Percentiles rank a stretch among this genome's conserved stretches.
These are phyloP conservation scores for Amiota communis DNA, from an alignment of 2,888 invertebrate genomes.

Conservation along the genomic window DNA sequence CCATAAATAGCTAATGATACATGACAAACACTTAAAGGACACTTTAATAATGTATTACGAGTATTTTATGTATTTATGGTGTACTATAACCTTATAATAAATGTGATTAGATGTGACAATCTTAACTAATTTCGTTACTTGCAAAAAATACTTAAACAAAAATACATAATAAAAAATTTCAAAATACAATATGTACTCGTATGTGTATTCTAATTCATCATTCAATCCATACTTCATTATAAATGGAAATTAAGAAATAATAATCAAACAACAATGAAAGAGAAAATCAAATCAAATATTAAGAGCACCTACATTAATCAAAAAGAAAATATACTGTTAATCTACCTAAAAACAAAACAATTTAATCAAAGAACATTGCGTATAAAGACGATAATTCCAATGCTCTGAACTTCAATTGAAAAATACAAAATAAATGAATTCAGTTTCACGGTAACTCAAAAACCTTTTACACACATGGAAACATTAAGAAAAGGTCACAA, in stretches of 20 bases:
- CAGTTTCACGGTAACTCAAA: too few relatives aligned
- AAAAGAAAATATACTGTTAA: too few relatives aligned
- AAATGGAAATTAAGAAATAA: background rate
- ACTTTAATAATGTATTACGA: slow-evolving; percentile 17
- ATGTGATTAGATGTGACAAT: slow-evolving; percentile 74
- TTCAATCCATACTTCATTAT: background rate
- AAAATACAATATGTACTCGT: background rate
- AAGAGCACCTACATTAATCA: background rate
- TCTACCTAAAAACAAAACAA: too few relatives aligned
- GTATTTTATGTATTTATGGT: background rate
- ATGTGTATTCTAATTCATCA: too few relatives aligned
- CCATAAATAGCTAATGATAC: slow-evolving; percentile 29
- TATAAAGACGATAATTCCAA: too few relatives aligned
- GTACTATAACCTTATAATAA: slow-evolving; percentile 52
- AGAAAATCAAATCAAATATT: background rate
- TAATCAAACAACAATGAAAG: background rate
- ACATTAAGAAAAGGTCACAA: too few relatives aligned
- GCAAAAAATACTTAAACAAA: slow-evolving; percentile 37
- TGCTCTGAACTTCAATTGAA: too few relatives aligned
- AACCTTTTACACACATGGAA: slow-evolving; percentile 10
- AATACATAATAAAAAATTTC: slow-evolving; percentile 1
- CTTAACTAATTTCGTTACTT: slow-evolving; percentile 48
- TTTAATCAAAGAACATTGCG: too few relatives aligned
- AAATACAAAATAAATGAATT: too few relatives aligned
- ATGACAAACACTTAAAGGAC: slow-evolving; percentile 27